phyloP scores from a whole-genome alignment of 2,888 invertebrate species.

The Idaea straminata region DNA sequence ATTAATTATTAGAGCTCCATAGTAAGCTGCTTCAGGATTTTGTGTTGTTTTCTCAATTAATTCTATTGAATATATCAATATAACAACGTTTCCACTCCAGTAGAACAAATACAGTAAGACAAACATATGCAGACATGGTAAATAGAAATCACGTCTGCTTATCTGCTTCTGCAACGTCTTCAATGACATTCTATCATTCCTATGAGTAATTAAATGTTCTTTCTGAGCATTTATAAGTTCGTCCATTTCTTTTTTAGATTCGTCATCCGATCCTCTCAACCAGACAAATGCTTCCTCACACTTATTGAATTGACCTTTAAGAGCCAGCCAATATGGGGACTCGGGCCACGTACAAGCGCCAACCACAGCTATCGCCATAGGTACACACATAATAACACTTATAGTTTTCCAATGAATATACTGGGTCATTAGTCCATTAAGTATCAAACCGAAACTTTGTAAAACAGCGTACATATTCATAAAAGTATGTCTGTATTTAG shows the following conservation, averaged over 20 bases:
- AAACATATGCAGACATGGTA: constrained; percentile 15
- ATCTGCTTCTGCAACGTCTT: constrained; percentile 9
- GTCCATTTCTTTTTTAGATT: constrained; percentile 23
- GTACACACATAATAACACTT: constrained; percentile 22
- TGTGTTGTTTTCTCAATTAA: constrained; percentile 12
- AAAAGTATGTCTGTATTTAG: constrained; percentile 23
- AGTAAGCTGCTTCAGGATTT: constrained; percentile 11
- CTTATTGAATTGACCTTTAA: constrained; percentile 28
- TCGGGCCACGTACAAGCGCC: constrained; percentile 30
- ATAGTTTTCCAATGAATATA: constrained; percentile 31
- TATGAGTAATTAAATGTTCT: constrained; percentile 6
- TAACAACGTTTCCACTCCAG: constrained; percentile 15
- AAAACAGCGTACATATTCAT: constrained; percentile 19
- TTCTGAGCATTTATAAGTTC: constrained; percentile 23
- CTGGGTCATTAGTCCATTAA: constrained; percentile 19
- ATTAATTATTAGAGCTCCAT: constrained; percentile 12
- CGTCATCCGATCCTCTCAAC: constrained; percentile 25
- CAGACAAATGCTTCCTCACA: constrained; percentile 25
- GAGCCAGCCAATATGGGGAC: constrained; percentile 34
- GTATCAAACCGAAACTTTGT: constrained; percentile 26
- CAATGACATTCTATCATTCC: neutral
- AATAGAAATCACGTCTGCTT: constrained; percentile 13
- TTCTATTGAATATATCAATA: constrained; percentile 13
- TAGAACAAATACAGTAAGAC: constrained; percentile 13
- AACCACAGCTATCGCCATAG: constrained; percentile 14